Evolutionary conservation across 1,140 invertebrate genomes (phyloP).

Genomic region (Capitella teleta): DNA sequence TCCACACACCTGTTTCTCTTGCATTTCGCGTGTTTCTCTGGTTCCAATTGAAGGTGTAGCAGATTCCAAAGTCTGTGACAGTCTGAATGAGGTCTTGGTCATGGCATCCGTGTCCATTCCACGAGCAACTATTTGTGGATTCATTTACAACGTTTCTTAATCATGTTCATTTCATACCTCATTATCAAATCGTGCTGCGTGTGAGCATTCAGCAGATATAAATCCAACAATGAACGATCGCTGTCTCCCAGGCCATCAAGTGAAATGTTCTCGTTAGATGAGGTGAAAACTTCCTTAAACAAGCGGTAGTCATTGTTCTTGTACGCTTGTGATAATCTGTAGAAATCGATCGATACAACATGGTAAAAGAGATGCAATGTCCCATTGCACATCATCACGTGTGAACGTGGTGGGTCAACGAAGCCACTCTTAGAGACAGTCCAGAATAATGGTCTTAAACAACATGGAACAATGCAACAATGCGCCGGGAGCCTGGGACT

Average conservation of each 20-base stretch:
- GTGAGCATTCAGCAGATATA: neutral
- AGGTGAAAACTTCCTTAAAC: neutral
- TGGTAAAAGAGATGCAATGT: too few species aligned
- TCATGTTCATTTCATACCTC: neutral
- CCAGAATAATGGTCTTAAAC: too few species aligned
- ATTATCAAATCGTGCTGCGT: neutral
- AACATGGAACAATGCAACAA: too few species aligned
- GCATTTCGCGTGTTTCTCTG: slow-evolving; percentile 6
- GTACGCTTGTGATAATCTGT: too few species aligned
- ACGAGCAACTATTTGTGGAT: slow-evolving; percentile 17
- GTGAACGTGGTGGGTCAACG: too few species aligned
- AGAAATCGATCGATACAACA: too few species aligned
- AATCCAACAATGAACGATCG: too few species aligned
- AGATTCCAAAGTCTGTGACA: slow-evolving; percentile 22
- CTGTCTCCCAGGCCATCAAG: neutral
- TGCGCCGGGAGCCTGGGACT: too few species aligned
- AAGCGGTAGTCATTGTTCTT: too few species aligned
- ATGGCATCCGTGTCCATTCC: slow-evolving; percentile 16
- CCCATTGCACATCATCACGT: too few species aligned
- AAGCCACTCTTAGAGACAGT: too few species aligned
- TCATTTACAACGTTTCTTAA: neutral
- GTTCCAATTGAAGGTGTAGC: slow-evolving; percentile 18
- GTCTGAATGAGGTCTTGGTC: slow-evolving; percentile 16
- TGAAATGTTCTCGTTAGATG: neutral
- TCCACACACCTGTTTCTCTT: neutral